Base-by-base conservation (phyloP, 2,888 invertebrate genomes). In the Hyposoter didymator region DNA sequence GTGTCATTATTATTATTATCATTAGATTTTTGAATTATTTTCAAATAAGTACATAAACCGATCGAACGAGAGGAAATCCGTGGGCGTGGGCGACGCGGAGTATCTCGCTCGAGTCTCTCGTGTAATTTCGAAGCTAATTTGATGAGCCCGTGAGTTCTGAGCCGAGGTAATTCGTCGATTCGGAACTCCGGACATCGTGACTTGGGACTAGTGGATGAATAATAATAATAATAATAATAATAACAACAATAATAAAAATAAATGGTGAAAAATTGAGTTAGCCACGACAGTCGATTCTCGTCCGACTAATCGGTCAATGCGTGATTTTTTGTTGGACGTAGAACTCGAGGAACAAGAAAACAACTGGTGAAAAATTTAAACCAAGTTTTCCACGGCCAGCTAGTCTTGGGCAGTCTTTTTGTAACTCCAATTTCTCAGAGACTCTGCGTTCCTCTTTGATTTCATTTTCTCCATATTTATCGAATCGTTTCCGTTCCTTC, bases 381-480 rank as follows among this genome's bases (percentile, higher is more conserved):
- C 19, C 35, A 28, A 6, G 39, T 39, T 35, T 67, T 49, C 73
- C 43, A 52, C 49, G 47, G 82, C 88, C 88, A 88, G 87, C 87
- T 78, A 88, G 87, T 85, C 85, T 85, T 83, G 82, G 80, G 66
- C 85, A 88, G 86, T 87, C 87, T 88, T 87, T 85, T 64, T 72
- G 49, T 75, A 64, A 47, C 17, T 19, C 82, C 78, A 62, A 75
- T 74, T 85, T 69, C 47, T 62, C 43, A 45, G 80, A 75, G 80
- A 80, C 79, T 82, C 72, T 52, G 39, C 10, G 55, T 84, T 81
- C 49, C 76, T 80, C 76, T 66, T 72, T 22, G 67, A 32, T 59
- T 80, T 75, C 75, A 72, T 45, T 52, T 17, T 83, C 12, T 69
- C 49, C 66, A 35, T 69, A 47, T 78, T 67, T 73, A 59, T 73